Conservation (phyloP, 1,140 invertebrate species). For the Bombus ignitus region DNA sequence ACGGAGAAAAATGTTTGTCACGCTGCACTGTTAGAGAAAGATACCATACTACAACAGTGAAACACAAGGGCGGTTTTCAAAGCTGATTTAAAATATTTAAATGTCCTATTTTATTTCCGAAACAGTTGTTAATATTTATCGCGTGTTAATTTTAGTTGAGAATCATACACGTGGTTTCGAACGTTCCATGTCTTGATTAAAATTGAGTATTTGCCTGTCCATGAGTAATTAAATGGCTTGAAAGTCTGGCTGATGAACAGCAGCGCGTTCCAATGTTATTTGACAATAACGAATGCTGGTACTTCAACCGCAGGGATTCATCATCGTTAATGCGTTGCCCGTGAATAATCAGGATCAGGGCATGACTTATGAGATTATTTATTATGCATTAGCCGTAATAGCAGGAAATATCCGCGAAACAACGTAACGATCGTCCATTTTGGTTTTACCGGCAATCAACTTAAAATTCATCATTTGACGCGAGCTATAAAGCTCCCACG, state of each 20-base stretch:
- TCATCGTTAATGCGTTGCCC: conserved; percentile 22
- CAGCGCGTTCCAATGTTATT: neutral
- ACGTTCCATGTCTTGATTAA: no score
- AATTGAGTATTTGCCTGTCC: no score
- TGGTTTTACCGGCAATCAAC: conserved; percentile 3
- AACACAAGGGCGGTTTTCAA: no score
- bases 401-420: conserved; percentile 16
- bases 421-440: conserved; percentile 11
- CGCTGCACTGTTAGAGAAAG: no score
- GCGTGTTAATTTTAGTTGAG: no score
- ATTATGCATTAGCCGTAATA: conserved; percentile 31
- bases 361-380: conserved; percentile 21
- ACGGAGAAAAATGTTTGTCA: neutral
- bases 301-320: neutral
- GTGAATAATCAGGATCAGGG: conserved; percentile 9
- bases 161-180: no score
- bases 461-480: conserved; percentile 23
- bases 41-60: no score
- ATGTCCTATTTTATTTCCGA: no score
- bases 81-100: no score
- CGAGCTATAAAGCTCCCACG: neutral
- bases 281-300: neutral
- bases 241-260: no score
- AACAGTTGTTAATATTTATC: no score
- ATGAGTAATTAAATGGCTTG: no score